Evolutionary conservation across 2,113 vertebrate species (phyloP), one percentile per base, ranked within the genome.

Genomic region (Amphilophus citrinellus): DNA sequence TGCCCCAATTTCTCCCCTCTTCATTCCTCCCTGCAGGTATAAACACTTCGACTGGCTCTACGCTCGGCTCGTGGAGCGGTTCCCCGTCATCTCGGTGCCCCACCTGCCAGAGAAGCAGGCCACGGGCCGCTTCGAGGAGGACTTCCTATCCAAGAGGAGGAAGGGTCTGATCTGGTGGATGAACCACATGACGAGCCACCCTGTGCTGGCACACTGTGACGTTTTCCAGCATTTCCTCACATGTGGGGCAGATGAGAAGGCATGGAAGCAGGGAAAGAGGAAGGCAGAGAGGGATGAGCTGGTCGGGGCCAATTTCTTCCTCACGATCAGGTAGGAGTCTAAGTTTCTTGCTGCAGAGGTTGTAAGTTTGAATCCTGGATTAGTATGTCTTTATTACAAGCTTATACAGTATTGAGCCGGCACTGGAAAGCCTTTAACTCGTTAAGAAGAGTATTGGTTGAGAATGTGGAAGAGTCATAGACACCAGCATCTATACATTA

Each of bases 11-110:
- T 27, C 6, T 56, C 27, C 20, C 37, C 3, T 20, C 10, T 50
- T 35, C 30, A 24, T 1, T 56, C 63, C 2, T 44, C 59, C 78
- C 20, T n/a, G n/a, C 88, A 95, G 94, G 87, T 99, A 99, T 92
- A 99, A 99, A 88, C 98, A 99, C 94, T 99, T 99, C 4, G 98
- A 99, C 93, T 99, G 98, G 98, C 96, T 99, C 27, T 99, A 99
- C 0, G 97, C 96, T 0, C 97, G 97, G 1, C 95, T 99, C 2
- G 97, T 97, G 0, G 97, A 99, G 94, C 98, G 99, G 44, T 99
- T 99, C 80, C 98, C 98, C 0, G 98, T 99, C 82, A 98, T 99
- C 92, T 99, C 98, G 0, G 98, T 99, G 71, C 98, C 98, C 0
- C 98, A 98, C 85, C 93, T 99, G 90, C 98, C 98, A 0, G 98